Evolutionary conservation across 2,888 invertebrate genomes (phyloP).

Genomic region (Hypomecis punctinalis): DNA sequence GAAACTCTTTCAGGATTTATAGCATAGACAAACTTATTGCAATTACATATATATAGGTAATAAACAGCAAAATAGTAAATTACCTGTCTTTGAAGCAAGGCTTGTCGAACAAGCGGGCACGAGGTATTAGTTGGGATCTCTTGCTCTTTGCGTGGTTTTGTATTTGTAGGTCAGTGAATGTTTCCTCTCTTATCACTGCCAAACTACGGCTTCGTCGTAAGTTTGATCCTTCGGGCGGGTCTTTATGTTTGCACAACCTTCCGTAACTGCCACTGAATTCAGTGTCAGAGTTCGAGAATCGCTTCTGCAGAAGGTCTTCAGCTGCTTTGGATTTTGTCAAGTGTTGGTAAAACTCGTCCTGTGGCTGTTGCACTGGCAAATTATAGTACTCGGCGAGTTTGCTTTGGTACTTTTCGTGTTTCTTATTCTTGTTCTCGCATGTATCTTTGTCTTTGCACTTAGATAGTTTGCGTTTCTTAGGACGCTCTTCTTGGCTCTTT

Average conservation of each 20-base stretch:
- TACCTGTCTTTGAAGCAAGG: conserved; percentile 91
- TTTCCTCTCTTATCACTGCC: conserved; percentile 91
- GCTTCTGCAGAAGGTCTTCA: conserved; percentile 75
- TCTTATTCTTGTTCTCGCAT: conserved; percentile 72
- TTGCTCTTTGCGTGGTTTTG: conserved; percentile 86
- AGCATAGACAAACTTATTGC: too few species aligned
- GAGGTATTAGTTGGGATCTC: conserved; percentile 91
- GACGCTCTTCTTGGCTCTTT: conserved; percentile 74
- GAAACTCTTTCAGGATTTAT: too few species aligned
- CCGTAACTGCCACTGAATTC: conserved; percentile 81
- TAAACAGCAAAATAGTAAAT: conserved; percentile 35
- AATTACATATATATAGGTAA: too few species aligned
- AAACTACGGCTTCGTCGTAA: conserved; percentile 89
- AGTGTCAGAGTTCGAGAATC: conserved; percentile 77
- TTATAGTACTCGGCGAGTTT: conserved; percentile 81
- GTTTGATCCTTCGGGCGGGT: conserved; percentile 78
- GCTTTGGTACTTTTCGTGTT: conserved; percentile 80
- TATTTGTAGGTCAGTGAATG: conserved; percentile 88
- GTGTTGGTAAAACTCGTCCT: conserved; percentile 82
- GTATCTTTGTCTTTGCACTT: conserved; percentile 72
- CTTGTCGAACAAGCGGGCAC: conserved; percentile 91
- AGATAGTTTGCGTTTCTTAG: conserved; percentile 77
- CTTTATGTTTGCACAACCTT: conserved; percentile 79
- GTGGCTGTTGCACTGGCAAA: conserved; percentile 75
- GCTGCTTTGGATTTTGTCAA: conserved; percentile 78